These are phyloP conservation scores for Glyphotaelius pellucidus DNA, from an alignment of 2,888 invertebrate species.

Conservation along the genomic window DNA sequence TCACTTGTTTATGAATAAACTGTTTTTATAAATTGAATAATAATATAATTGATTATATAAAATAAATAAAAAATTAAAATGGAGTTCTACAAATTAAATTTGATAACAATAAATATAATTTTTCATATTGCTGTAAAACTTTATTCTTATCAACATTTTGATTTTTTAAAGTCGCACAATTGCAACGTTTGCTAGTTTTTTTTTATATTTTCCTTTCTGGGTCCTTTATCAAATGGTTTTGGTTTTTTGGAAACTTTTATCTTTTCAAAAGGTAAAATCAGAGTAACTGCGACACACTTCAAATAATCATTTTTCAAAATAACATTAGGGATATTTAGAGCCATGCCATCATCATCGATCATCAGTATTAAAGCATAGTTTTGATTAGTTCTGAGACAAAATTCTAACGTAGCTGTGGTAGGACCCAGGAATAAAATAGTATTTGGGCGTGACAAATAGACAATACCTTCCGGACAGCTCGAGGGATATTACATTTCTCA, in stretches of 20 bases:
- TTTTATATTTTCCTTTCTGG: neutral
- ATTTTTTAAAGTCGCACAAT: too few species aligned
- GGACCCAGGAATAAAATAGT: neutral
- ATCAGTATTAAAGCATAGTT: neutral
- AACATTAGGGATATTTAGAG: neutral
- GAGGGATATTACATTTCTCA: slow-evolving; percentile 54
- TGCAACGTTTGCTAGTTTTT: too few species aligned
- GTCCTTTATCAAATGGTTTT: neutral
- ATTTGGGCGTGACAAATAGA: slow-evolving; percentile 28
- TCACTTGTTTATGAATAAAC: too few species aligned
- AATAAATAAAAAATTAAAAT: too few species aligned
- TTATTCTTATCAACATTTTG: too few species aligned
- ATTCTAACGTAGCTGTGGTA: neutral
- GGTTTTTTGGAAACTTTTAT: too few species aligned
- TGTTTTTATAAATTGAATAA: too few species aligned
- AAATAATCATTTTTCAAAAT: neutral
- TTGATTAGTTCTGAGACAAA: slow-evolving; percentile 32
- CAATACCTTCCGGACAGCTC: slow-evolving; percentile 18
- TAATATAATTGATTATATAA: too few species aligned
- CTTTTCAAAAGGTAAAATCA: neutral
- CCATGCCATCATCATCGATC: neutral
- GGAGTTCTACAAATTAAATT: too few species aligned
- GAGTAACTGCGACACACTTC: neutral
- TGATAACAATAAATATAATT: too few species aligned
- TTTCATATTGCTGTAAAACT: too few species aligned